Evolutionary conservation across 1,140 invertebrate species (phyloP), one percentile per base, ranked within the genome.

Genomic region (Kradibia gibbosae): DNA sequence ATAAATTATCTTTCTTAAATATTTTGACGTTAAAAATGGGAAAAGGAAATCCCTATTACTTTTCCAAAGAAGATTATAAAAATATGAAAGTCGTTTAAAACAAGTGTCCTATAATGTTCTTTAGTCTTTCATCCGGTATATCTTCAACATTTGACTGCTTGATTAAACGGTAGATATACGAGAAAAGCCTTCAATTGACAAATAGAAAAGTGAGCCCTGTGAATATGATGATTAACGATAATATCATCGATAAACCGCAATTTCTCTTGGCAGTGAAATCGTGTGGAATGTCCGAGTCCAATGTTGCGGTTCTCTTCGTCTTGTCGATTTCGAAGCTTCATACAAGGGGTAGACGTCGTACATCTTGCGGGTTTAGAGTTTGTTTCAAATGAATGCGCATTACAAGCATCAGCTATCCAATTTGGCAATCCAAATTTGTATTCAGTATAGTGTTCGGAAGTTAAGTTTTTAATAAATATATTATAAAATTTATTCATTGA

Each of bases 221-320:
- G 39, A 25, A 70, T 78, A 42, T 50, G 36, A 72, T 79, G 77
- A 79, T 79, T 79, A 79, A 79, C 77, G 77, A 79, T 60, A 72
- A 42, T 53, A 55, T 42, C 67, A 53, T n/a, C 75, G 11, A 39
- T 22, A 4, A n/a, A 39, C 36, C 39, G 2, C 57, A n/a, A 76
- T 65, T 22, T 25, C 42, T 28, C 3, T 36, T 67, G 42, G 0
- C 22, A 71, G 31, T 11, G 78, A 79, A 79, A 79, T 79, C 78
- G 36, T 3, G 22, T 31, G 78, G 67, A 72, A 79, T 34, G 15
- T 22, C 60, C 7, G 57, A 48, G 45, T 4, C 39, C 17, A 36
- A 1, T 42, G 11, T 71, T 71, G 36, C 39, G 67, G 42, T 22
- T 72, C n/a, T 72, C 42, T 50, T 71, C 22, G 7, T 5, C 67